phyloP scores from a whole-genome alignment of 2,113 vertebrate species.

The Eolophus roseicapilla region DNA sequence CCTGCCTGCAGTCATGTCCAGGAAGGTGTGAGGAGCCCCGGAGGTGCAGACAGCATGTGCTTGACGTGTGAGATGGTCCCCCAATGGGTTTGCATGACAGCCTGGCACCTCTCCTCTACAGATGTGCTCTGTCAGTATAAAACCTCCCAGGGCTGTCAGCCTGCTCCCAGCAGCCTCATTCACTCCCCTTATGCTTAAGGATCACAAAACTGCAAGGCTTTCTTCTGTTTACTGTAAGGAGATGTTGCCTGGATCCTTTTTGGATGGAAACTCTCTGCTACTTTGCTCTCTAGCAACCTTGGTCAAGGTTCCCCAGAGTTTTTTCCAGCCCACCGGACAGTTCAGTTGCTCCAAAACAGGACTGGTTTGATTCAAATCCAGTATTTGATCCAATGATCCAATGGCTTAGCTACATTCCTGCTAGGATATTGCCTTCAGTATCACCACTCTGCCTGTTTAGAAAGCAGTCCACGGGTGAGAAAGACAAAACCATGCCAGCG shows the following conservation, averaged over 20 bases:
- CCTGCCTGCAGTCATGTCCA: not conserved
- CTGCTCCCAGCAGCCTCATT: constrained; percentile 24
- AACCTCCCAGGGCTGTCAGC: constrained; percentile 28
- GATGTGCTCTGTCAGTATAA: constrained; percentile 47
- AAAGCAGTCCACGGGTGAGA: not conserved
- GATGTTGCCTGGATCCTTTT: constrained; percentile 62
- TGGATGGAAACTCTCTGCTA: constrained; percentile 42
- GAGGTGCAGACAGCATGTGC: not conserved
- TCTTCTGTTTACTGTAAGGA: constrained; percentile 56
- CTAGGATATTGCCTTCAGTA: constrained; percentile 2
- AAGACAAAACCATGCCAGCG: not conserved
- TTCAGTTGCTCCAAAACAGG: constrained; percentile 38
- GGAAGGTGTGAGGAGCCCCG: constrained; percentile 28
- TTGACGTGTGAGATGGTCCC: not conserved
- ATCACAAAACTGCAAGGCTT: constrained; percentile 28
- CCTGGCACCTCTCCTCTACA: constrained; percentile 33
- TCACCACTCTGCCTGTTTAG: not conserved
- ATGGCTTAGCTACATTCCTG: not conserved
- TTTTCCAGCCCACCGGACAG: constrained; percentile 39
- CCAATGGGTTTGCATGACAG: not conserved
- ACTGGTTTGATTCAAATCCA: constrained; percentile 8
- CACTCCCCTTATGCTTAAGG: constrained; percentile 1
- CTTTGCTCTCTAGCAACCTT: constrained; percentile 59
- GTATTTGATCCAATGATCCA: not conserved
- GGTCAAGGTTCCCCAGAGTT: constrained; percentile 38